phyloP scores from a whole-genome alignment of 2,888 invertebrate genomes.

The Congeria kusceri region DNA sequence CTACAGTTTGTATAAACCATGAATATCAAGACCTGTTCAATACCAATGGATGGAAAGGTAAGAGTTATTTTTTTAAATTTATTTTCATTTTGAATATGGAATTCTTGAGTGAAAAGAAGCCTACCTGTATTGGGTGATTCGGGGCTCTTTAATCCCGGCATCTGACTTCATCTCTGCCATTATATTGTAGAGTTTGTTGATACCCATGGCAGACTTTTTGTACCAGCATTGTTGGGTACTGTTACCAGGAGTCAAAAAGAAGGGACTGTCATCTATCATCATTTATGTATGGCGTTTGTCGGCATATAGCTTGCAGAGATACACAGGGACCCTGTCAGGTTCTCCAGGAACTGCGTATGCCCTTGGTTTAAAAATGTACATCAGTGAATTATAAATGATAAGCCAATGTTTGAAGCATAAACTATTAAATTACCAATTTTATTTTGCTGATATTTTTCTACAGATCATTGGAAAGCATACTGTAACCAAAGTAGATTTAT shows the following conservation, averaged over 20 bases:
- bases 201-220: constrained; percentile 24
- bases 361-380: neutral
- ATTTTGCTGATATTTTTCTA: too few relatives aligned
- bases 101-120: too few relatives aligned
- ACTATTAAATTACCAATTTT: too few relatives aligned
- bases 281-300: constrained; percentile 18
- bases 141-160: constrained; percentile 20
- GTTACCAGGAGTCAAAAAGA: constrained; percentile 21
- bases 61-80: too few relatives aligned
- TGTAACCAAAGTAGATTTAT: too few relatives aligned
- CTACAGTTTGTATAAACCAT: too few relatives aligned
- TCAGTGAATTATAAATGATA: too few relatives aligned
- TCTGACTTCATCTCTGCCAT: constrained; percentile 41
- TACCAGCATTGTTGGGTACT: constrained; percentile 19
- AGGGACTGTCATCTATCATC: constrained; percentile 10
- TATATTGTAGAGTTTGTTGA: constrained; percentile 36
- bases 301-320: constrained; percentile 29
- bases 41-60: too few relatives aligned
- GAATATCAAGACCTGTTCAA: too few relatives aligned
- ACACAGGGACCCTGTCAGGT: constrained; percentile 19
- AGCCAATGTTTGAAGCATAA: too few relatives aligned
- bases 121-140: constrained; percentile 41
- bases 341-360: neutral
- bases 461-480: too few relatives aligned
- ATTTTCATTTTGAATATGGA: too few relatives aligned